Evolutionary conservation across 2,113 vertebrate genomes (phyloP), one percentile per base, ranked within the genome.

Genomic region (Cyprinodon variegatus): DNA sequence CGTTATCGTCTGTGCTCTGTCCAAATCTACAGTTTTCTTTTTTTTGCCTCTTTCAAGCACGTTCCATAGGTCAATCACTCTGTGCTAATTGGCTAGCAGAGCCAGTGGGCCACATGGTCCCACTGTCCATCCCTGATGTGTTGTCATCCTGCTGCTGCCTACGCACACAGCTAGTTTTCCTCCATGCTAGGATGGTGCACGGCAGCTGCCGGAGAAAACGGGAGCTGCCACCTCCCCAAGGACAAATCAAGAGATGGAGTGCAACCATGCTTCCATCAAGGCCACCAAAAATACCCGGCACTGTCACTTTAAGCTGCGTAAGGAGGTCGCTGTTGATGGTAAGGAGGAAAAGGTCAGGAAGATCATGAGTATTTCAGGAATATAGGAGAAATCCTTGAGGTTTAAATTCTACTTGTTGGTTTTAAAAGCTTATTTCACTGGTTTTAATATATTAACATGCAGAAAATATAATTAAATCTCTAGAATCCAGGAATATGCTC

Each of bases 51-150:
- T 63, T 29, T 46, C 11, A 40, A 73, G 46, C 71, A 39, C 50
- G 53, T 81, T 77, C 73, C 74, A 62, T 70, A 79, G 88, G 87
- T 80, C 85, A 74, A 77, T 79, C 74, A 78, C 75, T 53, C 71
- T 69, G 87, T 84, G 88, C 91, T 94, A 93, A 94, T 92, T 93
- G 91, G 90, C 84, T 78, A 73, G 86, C 73, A 11, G 70, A 86
- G 88, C 73, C 81, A 20, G 37, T 11, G 41, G 81, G 67, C 75
- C 77, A 62, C 82, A 43, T 68, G 22, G 78, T 79, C 74, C 72
- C 83, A 74, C 65, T 45, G 78, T 81, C 82, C 72, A 40, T 88
- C 85, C 83, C 80, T 2, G 76, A 80, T 74, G 83, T 8, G 78
- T 82, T 85, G 88, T 89, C 90, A 90, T 79, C 83, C 78, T 79